phyloP scores from a whole-genome alignment of 2,113 vertebrate species.

The Pteruthius melanotis region DNA sequence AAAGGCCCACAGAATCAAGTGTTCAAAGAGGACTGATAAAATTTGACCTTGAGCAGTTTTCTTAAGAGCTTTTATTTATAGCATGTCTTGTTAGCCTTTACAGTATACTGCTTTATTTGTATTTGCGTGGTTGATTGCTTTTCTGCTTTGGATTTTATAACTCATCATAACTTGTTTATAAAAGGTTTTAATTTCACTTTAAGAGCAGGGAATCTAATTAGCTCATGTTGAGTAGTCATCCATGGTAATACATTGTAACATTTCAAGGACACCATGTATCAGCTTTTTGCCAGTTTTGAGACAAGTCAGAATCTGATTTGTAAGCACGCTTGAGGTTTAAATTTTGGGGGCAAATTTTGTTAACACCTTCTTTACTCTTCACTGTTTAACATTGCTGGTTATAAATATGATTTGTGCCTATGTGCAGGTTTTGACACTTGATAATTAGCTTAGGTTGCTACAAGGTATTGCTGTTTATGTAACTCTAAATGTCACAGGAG shows the following conservation, averaged over 20 bases:
- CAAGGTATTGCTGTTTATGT: not conserved
- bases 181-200: slow-evolving; percentile 37
- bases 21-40: not conserved
- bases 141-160: slow-evolving; percentile 8
- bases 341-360: not conserved
- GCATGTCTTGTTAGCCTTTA: slow-evolving; percentile 10
- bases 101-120: slow-evolving; percentile 2
- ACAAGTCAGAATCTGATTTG: not conserved
- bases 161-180: slow-evolving; percentile 4
- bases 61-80: slow-evolving; percentile 47
- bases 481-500: not conserved
- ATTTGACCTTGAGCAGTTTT: slow-evolving; percentile 29
- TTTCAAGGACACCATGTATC: not conserved
- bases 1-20: not conserved
- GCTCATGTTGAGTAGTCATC: not conserved
- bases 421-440: not conserved
- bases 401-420: not conserved
- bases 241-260: not conserved
- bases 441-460: not conserved
- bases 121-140: slow-evolving; percentile 49
- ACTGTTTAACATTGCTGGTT: not conserved
- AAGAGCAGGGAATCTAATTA: slow-evolving; percentile 6
- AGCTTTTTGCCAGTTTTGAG: not conserved
- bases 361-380: not conserved
- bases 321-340: not conserved